Evolutionary conservation across 1,140 invertebrate species (phyloP), one percentile per base, ranked within the genome.

Genomic region (Drosophila suzukii): DNA sequence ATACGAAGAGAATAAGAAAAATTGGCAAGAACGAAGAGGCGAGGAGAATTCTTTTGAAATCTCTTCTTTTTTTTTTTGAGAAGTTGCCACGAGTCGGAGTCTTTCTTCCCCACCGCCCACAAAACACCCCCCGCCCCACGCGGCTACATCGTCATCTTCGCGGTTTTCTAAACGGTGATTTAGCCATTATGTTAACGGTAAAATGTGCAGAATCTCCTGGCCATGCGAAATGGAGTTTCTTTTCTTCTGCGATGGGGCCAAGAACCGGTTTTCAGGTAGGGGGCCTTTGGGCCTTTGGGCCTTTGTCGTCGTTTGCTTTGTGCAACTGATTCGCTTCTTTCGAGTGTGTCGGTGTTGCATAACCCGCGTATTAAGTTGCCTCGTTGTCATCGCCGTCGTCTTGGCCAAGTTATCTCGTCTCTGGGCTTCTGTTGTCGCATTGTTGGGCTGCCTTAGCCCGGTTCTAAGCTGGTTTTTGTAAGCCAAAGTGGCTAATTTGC

Each of bases 121-220:
- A 13, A 13, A 7, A 34, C 43, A 6, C 30, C 63, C 65, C 30
- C 65, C 39, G 27, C 27, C 27, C 27, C 27, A 27, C 30, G 30
- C 55, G 44, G 36, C 75, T 13, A 61, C 57, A 68, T 36, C 79
- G 65, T 75, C 59, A 55, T 72, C 47, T 75, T 75, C 49, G 78
- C 77, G 77, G 72, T 75, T 81, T 84, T 84, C 81, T 89, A 89
- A 89, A 86, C 86, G 85, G 85, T 90, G 81, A 85, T 89, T 89
- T 89, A 85, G 86, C 85, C 86, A 89, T 89, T 89, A 89, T 67
- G 66, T 60, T 89, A 89, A 89, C 85, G 81, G 85, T 89, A 86
- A 85, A 90, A 75, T 78, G 75, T 75, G 81, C 85, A 90, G 86
- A 90, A 78, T 89, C 61, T 78, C 63, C 63, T 49, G 66, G 60